Evolutionary conservation across 2,113 vertebrate species (phyloP).

Genomic region (Sterna hirundo): DNA sequence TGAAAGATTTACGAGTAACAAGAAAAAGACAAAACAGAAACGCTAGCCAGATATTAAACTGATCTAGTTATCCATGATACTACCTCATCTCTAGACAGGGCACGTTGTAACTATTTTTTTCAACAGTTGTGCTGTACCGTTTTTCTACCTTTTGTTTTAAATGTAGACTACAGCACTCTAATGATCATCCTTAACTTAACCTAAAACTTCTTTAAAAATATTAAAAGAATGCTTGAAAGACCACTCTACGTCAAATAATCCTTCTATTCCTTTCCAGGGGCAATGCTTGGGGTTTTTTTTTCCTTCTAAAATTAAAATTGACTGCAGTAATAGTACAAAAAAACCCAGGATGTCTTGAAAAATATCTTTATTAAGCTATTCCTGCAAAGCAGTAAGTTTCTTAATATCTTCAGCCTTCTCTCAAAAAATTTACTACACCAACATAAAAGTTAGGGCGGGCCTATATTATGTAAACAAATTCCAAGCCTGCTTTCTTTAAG

Average conservation of each 20-base stretch:
- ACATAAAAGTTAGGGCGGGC: conserved; percentile 48
- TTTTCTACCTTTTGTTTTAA: conserved; percentile 17
- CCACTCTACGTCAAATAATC: neutral
- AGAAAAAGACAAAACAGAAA: conserved; percentile 71
- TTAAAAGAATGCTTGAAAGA: neutral
- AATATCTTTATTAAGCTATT: neutral
- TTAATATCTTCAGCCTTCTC: neutral
- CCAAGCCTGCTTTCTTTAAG: conserved; percentile 81
- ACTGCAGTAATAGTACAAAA: neutral
- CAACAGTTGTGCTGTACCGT: neutral
- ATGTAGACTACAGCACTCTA: neutral
- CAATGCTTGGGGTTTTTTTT: neutral
- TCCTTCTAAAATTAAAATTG: neutral
- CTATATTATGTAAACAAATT: conserved; percentile 60
- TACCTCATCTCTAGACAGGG: neutral
- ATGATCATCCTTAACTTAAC: neutral
- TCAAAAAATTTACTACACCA: neutral
- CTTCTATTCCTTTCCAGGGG: neutral
- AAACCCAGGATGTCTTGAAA: neutral
- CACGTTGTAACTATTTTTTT: neutral
- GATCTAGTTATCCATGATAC: conserved; percentile 3
- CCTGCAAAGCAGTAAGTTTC: neutral
- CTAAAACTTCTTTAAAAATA: neutral
- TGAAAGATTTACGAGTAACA: conserved; percentile 86
- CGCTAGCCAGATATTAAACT: conserved; percentile 47